A percentile compares a stretch with the other conserved stretches of the same genome.
These are phyloP conservation scores for Limnothrissa miodon DNA, from an alignment of 2,113 vertebrate species.

Conservation along the genomic window DNA sequence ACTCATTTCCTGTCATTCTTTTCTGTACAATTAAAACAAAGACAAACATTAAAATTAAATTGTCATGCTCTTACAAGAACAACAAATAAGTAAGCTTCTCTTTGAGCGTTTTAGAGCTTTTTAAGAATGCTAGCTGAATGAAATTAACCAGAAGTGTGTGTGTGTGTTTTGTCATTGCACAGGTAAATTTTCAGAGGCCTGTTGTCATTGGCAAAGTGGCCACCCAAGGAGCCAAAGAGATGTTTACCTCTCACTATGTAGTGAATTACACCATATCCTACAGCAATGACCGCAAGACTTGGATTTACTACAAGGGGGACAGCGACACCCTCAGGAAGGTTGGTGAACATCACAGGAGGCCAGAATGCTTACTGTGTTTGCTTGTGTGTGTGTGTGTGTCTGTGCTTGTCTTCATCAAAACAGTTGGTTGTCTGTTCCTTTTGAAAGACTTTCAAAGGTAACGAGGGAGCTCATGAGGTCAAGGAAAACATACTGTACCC, in stretches of 20 bases:
- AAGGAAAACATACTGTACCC: conserved; percentile 84
- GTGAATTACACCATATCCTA: conserved; percentile 79
- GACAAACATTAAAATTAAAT: background rate
- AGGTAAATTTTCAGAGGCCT: conserved; percentile 89
- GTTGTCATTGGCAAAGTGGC: conserved; percentile 87
- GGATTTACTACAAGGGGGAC: conserved; percentile 85
- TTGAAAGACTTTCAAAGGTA: conserved; percentile 82
- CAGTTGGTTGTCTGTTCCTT: background rate
- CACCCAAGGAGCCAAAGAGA: conserved; percentile 86
- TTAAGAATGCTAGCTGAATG: background rate
- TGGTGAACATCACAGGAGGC: background rate
- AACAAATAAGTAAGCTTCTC: too few species aligned
- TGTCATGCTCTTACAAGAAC: background rate
- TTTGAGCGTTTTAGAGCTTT: background rate
- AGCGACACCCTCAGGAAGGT: conserved; percentile 73
- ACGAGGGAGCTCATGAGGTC: conserved; percentile 68
- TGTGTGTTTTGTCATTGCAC: background rate
- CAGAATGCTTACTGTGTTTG: background rate
- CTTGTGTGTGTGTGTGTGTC: background rate
- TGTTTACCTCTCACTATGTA: conserved; percentile 72
- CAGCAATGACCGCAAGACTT: conserved; percentile 80
- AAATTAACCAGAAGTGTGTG: background rate
- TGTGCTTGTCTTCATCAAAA: background rate
- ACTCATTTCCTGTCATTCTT: too few species aligned
- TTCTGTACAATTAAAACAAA: too few species aligned